Evolutionary conservation across 2,797 vertebrate genomes (phyloP).

Genomic region (Carcharodon carcharias): DNA sequence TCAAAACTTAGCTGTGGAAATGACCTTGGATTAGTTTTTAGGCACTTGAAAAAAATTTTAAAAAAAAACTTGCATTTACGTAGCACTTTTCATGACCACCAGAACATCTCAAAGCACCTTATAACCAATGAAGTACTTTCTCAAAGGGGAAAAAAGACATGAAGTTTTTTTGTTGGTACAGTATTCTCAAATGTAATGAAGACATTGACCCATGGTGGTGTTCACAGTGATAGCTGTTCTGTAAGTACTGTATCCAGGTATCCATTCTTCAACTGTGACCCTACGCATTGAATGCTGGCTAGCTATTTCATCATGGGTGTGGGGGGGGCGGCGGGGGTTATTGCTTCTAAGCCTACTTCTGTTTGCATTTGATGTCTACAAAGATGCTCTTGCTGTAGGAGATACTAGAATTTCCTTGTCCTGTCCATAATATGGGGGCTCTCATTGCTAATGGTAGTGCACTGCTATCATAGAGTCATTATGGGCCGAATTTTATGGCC

Average conservation of each 20-base stretch:
- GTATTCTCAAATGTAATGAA: not conserved
- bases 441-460: not conserved
- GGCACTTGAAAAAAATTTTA: too few relatives aligned
- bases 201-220: not conserved
- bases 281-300: not conserved
- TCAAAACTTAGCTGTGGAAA: not conserved
- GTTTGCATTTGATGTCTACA: too few relatives aligned
- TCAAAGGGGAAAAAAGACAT: not conserved
- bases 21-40: not conserved
- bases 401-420: not conserved
- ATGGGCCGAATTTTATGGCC: too few relatives aligned
- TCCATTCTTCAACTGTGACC: not conserved
- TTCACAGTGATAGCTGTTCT: not conserved
- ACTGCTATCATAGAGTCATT: too few relatives aligned
- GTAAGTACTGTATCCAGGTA: not conserved
- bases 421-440: not conserved
- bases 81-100: too few relatives aligned
- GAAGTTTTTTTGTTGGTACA: not conserved
- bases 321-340: too few relatives aligned
- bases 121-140: too few relatives aligned
- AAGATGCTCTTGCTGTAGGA: too few relatives aligned
- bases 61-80: too few relatives aligned
- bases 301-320: not conserved
- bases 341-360: too few relatives aligned
- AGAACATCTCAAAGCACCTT: too few relatives aligned